Base-by-base conservation (phyloP, 2,797 vertebrate species). In the Delichon dasypus region DNA sequence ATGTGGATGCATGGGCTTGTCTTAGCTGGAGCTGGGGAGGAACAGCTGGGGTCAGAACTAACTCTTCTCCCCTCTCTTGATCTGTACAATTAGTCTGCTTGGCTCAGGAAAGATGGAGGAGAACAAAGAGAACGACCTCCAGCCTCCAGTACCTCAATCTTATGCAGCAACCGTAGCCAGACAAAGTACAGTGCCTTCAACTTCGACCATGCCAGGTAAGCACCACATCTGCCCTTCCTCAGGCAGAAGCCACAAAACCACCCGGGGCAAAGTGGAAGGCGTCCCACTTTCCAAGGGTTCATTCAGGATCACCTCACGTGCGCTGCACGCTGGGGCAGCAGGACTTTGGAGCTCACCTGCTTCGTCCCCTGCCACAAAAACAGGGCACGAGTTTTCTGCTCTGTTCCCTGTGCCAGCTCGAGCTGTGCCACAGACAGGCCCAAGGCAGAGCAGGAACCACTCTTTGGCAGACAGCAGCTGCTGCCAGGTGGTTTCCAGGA, bases 81-180 rank as follows among this genome's bases (percentile, higher is more conserved):
- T 62, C 75, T 50, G 40, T 74, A 42, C 73, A 36, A 61, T 73
- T 15, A 98, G 98, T 90, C 95, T 98, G 93, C 98, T 98, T 48
- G 98, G 97, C 88, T 97, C 92, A 67, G 97, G 96, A 76, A 98
- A 98, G 67, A 90, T 96, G 30, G 97, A 98, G 29, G 98, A 98
- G 42, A 98, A 98, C 79, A 98, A 98, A 95, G 98, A 98, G 85
- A 97, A 97, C 0, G 98, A 98, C 64, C 97, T 98, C 92, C 96
- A 62, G 82, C 97, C 97, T 79, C 97, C 98, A 11, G 90, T 97
- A 95, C 98, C 98, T 97, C 98, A 98, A 73, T 98, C 99, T 40
- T 99, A 99, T 0, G 99, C 99, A 77, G 98, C 99, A 17, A 99
- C 99, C 1, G 98, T 98, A 64, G 99, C 99, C 94, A 98, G 98